Base-by-base conservation (phyloP, 30 jellyfish, hydroid and myxozoan species). In the Hydractinia echinata region DNA sequence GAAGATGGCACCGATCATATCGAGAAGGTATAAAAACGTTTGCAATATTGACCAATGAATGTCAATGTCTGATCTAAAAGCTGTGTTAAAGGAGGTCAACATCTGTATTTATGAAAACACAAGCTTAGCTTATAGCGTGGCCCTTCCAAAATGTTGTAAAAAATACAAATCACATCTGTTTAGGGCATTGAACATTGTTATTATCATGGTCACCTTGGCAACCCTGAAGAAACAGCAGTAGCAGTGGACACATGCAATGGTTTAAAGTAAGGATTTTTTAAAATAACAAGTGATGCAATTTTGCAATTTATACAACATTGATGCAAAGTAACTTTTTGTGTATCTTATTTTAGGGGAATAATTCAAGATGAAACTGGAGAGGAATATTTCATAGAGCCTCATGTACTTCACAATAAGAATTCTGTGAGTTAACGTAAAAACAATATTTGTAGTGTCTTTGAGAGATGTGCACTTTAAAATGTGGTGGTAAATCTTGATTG, bases 231-330 rank as follows among this genome's bases (percentile, higher is more conserved):
- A 51, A 48, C 96, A 8, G 52, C 85, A 6, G 96, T 87, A 4
- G 96, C 82, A 14, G 76, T 87, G 21, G 82, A 86, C 70, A 87
- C 96, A 6, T 87, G 96, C 79, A 74, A 82, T 68, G 96, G 96
- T 4, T 56, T 87, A 50, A 77, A 92, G 96, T 86, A 66, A 54
- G 51, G 5, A 4, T 82, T 30, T 49, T 11, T 58, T 58, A 3
- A 58, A 18, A 18, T 58, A 11, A 11, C 19, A 18, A 11, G 15
- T 58, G 16, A 58, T 11, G 19, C 69, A 1, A 18, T 58, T 58
- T 58, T 58, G 15, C 69, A 58, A 30, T 30, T 30, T 30, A 30
- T 30, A 30, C 44, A 30, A 30, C 44, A 30, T 30, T 30, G 44
- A 30, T 0, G 44, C 44, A 30, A 30, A 30, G 44, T 30, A 30